Evolutionary conservation across 2,113 vertebrate genomes (phyloP), one percentile per base, ranked within the genome.

Genomic region (Plestiodon gilberti): DNA sequence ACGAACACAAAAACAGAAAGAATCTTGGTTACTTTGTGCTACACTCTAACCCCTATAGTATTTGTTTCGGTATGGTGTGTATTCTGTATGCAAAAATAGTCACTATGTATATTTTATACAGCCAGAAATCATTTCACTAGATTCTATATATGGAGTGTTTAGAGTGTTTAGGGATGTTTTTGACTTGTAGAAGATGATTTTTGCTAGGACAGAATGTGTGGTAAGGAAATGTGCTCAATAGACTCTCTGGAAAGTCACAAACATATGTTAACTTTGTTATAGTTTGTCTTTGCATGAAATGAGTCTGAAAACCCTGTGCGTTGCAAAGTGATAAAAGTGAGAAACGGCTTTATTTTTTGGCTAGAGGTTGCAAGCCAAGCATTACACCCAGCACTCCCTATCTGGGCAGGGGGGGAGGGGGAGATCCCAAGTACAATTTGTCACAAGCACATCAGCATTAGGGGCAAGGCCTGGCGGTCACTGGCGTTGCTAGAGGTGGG

Each of bases 1-100:
- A 93, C 43, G 94, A 93, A 95, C 93, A 94, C 90, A 94, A 95
- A 95, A 94, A 90, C 93, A 93, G 95, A 80, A 86, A 92, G 94
- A 94, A 89, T 75, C 88, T 91, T 92, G 59, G 40, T 14, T 48
- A 77, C 2, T 6, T 43, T 64, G 18, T 33, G 14, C 40, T 65
- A 48, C 7, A 8, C 71, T 65, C 11, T 30, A 84, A 11, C 10
- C 69, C 28, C 28, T 65, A 23, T 84, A 43, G 28, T 61, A 84
- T 52, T 43, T 84, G 11, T 25, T 35, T 71, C 38, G 28, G 57
- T 82, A 43, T 25, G 17, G 22, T 69, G 30, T 52, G 30, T 69
- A 23, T 82, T 35, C 23, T 69, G 8, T 48, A 90, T 65, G 82
- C 86, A 80, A 90, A 88, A 89, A 81, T 89, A 59, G 22, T 78